Evolutionary conservation across 2,797 vertebrate species (phyloP).

Genomic region (Momotus momota): DNA sequence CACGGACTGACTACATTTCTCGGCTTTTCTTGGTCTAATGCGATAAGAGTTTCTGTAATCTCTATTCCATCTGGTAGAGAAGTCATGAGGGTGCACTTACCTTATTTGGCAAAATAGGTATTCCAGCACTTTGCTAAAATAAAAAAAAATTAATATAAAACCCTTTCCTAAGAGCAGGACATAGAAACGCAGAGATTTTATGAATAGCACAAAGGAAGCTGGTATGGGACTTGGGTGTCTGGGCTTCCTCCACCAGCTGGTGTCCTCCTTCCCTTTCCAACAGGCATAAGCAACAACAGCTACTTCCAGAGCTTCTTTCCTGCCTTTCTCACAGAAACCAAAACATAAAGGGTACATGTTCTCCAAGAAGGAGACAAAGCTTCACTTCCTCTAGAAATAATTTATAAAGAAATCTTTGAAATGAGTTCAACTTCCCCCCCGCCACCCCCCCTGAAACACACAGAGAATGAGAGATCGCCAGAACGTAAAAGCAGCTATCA

Average conservation of each 20-base stretch:
- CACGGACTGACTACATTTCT: background rate
- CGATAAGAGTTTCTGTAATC: background rate
- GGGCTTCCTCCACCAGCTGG: background rate
- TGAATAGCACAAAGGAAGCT: fast-evolving
- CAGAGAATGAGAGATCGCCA: background rate
- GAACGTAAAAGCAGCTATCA: background rate
- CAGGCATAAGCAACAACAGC: background rate
- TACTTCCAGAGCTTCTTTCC: background rate
- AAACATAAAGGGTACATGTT: fast-evolving
- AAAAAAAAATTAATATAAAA: background rate
- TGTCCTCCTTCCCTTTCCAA: constrained; percentile 28
- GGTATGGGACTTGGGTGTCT: background rate
- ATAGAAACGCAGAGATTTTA: background rate
- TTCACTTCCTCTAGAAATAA: background rate
- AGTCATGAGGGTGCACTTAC: background rate
- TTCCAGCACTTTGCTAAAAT: background rate
- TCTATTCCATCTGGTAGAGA: background rate
- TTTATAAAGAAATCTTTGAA: background rate
- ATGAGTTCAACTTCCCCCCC: fast-evolving
- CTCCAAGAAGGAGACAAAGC: background rate
- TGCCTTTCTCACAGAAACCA: background rate
- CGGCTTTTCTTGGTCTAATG: background rate
- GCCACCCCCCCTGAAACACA: background rate
- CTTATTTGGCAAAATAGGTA: background rate
- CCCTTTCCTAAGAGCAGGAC: background rate